Evolutionary conservation across 2,888 invertebrate genomes (phyloP), one percentile per base, ranked within the genome.

Genomic region (Zaprionus lineosus): DNA sequence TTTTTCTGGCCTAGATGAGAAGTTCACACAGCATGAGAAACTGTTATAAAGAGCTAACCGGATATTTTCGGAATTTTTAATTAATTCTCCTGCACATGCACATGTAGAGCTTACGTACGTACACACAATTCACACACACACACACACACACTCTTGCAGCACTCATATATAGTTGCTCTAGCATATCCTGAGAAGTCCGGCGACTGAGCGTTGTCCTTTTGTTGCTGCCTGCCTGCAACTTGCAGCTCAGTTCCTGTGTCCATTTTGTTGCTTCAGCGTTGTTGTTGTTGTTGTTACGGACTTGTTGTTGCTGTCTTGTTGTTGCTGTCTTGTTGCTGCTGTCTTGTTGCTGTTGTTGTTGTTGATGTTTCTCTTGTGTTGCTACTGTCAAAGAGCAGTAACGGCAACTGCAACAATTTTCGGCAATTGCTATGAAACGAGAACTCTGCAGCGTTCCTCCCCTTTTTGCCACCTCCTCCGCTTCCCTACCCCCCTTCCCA

Each of bases 51-150:
- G 82, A 84, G 78, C 74, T 82, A 74, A 74, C 81, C 85, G 86
- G 73, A 82, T 82, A 78, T 86, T 84, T 84, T 86, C 63, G 85
- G 84, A 84, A 86, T 86, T 84, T 84, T 84, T 84, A 84, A 84
- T 84, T 86, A 84, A 84, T 84, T 86, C 71, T 56, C 57, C 50
- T 68, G 68, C 64, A 58, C 64, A 69, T 63, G 51, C 43, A 48
- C 69, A 58, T 53, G 47, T 46, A 53, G 16, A 47, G 36, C 65
- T 65, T 40, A 29, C 62, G 21, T 16, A 15, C 1, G 9, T 34
- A 59, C 31, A 26, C 26, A 15, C 7, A 34, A 7, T 28, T 29
- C 33, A 52, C 26, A 57, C n/a, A 51, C 15, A 24, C 21, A 46
- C 29, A 31, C 21, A 14, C 19, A 12, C 5, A 46, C 19, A 40